Base-by-base conservation (phyloP, 2,113 vertebrate species). In the Dunckerocampus dactyliophorus region DNA sequence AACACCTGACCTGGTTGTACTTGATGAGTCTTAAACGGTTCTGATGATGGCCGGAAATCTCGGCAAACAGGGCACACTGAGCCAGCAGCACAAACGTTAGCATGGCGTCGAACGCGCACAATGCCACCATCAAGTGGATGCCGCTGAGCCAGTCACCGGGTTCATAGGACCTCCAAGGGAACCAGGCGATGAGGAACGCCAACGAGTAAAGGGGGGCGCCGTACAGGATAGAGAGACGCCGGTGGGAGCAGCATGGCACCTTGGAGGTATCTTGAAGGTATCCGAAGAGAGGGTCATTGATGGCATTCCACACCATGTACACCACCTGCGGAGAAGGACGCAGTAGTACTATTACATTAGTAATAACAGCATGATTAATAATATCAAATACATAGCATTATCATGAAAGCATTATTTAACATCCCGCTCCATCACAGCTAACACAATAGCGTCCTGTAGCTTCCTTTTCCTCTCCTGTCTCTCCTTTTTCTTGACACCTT, bases 111-210 rank as follows among this genome's bases (percentile, higher is more conserved):
- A 94, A 97, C 19, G 92, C 90, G 3, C 93, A 94, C 0, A 95
- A 76, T 0, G 94, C 87, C 0, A 93, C 80, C 0, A 80, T n/a
- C 46, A 96, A 85, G 67, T 96, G 95, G 1, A 94, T 46, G 0
- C 94, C 92, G 1, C 91, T 90, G 5, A 97, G 59, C 93, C 94
- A 93, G 81, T 95, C 95, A 0, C 87, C 90, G 3, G 91, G 85
- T 12, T 65, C 7, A 0, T 94, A 95, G 19, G 39, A 19, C 67
- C 86, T 85, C 96, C 95, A 96, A 0, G 96, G 95, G 74, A 97
- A 97, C 94, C 96, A 97, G 5, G 94, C 93, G 17, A 97, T 79
- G 69, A 99, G 88, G 61, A 96, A 98, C 19, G 93, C 88, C 59
- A 93, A 46, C 0, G 88, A 87, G 15, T 92, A 95, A 6, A 95